phyloP scores from a whole-genome alignment of 2,113 vertebrate genomes.

The Crypturellus undulatus region DNA sequence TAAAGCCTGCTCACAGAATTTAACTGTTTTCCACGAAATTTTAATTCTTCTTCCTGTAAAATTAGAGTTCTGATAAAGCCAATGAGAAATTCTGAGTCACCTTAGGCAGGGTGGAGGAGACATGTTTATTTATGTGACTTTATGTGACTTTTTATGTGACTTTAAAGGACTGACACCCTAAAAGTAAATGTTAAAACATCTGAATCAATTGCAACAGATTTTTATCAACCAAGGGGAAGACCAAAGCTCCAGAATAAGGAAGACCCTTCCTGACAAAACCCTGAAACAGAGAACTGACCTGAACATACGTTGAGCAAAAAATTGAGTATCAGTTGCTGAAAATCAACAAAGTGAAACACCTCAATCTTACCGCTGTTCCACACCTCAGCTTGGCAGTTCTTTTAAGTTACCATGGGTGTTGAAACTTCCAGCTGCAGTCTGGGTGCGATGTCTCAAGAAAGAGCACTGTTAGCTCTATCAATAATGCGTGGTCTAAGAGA shows the following conservation, averaged over 20 bases:
- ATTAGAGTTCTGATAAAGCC: background rate
- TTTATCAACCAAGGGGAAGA: background rate
- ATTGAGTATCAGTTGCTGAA: background rate
- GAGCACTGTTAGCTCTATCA: background rate
- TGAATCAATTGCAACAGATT: background rate
- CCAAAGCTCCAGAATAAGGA: background rate
- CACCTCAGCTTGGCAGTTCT: background rate
- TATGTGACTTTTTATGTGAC: background rate
- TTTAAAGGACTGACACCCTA: background rate
- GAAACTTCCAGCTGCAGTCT: background rate
- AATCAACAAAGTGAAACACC: background rate
- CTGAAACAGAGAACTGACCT: background rate
- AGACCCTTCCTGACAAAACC: background rate
- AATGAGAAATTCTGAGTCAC: background rate
- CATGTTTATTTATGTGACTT: background rate
- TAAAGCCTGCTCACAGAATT: background rate
- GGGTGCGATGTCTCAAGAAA: background rate
- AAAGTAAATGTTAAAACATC: background rate
- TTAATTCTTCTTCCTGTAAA: background rate
- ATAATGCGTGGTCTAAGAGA: background rate
- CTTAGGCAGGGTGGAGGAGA: background rate
- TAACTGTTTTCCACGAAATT: background rate
- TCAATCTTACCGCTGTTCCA: background rate
- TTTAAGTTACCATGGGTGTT: background rate
- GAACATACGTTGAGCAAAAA: rapidly evolving